A percentile compares a stretch with the other conserved stretches of the same genome.
phyloP scores from a whole-genome alignment of 2,797 vertebrate species.

The Echiichthys vipera region DNA sequence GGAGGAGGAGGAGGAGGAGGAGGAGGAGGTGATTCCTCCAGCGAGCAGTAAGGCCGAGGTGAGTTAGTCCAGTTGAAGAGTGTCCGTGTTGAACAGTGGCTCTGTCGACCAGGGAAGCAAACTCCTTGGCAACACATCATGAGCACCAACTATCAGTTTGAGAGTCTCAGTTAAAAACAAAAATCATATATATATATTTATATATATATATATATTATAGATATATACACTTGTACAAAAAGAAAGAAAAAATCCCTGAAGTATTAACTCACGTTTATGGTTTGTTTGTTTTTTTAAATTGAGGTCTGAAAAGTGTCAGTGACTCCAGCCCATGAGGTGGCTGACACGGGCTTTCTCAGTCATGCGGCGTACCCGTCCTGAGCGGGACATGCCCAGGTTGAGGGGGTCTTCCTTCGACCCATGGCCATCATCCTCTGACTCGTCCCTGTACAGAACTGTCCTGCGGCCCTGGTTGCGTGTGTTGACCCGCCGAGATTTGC shows the following conservation, averaged over 20 bases:
- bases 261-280: slow-evolving; percentile 75
- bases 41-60: slow-evolving; percentile 91
- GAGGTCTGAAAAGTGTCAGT: slow-evolving; percentile 84
- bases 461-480: slow-evolving; percentile 97
- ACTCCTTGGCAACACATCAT: slow-evolving; percentile 70
- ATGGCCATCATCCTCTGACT: slow-evolving; percentile 91
- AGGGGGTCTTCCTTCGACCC: slow-evolving; percentile 92
- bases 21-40: slow-evolving; percentile 85
- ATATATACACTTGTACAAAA: slow-evolving; percentile 74
- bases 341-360: slow-evolving; percentile 98
- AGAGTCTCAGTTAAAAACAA: slow-evolving; percentile 72
- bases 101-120: slow-evolving; percentile 62
- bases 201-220: slow-evolving; percentile 51
- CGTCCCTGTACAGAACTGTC: slow-evolving; percentile 94
- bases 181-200: slow-evolving; percentile 58
- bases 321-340: slow-evolving; percentile 99
- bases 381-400: slow-evolving; percentile 96
- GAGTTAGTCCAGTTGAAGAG: slow-evolving; percentile 70
- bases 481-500: slow-evolving; percentile 88
- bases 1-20: slow-evolving; percentile 36
- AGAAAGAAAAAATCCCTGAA: slow-evolving; percentile 92
- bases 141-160: slow-evolving; percentile 82
- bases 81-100: slow-evolving; percentile 66
- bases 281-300: slow-evolving; percentile 50
- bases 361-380: slow-evolving; percentile 97